Evolutionary conservation across 2,113 vertebrate species (phyloP), one percentile per base, ranked within the genome.

Genomic region (Nothobranchius furzeri): DNA sequence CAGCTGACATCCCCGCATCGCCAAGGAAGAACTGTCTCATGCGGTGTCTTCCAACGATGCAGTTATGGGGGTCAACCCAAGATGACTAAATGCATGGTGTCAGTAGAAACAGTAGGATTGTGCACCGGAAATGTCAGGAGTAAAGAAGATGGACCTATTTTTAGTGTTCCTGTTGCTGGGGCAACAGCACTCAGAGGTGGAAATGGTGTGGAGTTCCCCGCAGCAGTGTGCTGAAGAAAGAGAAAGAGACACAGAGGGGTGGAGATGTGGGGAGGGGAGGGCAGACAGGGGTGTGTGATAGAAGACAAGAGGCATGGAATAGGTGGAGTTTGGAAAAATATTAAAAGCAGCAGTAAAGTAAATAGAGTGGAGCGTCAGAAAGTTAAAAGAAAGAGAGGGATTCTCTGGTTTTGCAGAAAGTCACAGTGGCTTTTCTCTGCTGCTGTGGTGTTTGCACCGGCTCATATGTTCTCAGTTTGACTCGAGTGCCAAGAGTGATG

Each of bases 91-190:
- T 80, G 78, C 79, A 88, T 46, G 78, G 87, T 89, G 86, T 88
- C 88, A 88, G 78, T 87, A 83, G 84, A 91, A 92, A 90, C 89
- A 79, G 79, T 87, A 59, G 85, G 82, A 91, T 89, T 90, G 84
- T 90, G 87, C 85, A 85, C 87, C 86, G 86, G 89, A 93, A 92
- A 94, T 93, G 91, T 93, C 90, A 92, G 85, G 88, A 90, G 89
- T 90, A 90, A 91, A 89, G 87, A 90, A 93, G 89, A 93, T 84
- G 86, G 86, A 75, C 88, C 91, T 93, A 93, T 94, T 94, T 94
- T 92, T 94, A 93, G 93, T 92, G 88, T 86, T 85, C 87, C 85
- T 92, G 93, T 94, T 93, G 89, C 92, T 87, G 91, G 85, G 92
- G 92, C 82, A 93, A 93, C 91, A 87, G 88, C 88, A 90, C 90